These are phyloP conservation scores for Trypoxylon attenuatum DNA, from an alignment of 2,888 invertebrate genomes.

Conservation along the genomic window DNA sequence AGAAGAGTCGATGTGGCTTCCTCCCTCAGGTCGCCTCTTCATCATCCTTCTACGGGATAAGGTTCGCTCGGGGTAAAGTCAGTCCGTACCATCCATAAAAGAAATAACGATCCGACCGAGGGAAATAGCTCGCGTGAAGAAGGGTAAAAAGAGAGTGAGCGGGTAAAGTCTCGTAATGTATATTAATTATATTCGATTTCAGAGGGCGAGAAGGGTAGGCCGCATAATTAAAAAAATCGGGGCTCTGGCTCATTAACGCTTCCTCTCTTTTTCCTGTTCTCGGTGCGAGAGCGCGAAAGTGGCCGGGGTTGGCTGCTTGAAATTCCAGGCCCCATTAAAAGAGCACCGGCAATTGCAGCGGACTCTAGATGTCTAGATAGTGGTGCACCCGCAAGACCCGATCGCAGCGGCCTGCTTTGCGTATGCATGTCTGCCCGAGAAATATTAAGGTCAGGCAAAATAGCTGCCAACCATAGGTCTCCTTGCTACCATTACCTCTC, in stretches of 20 bases:
- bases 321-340: not conserved
- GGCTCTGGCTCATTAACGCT: not conserved
- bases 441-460: not conserved
- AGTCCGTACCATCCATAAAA: too few species aligned
- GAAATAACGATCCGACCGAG: too few species aligned
- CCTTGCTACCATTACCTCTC: too few species aligned
- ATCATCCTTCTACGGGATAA: not conserved
- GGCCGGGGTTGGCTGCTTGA: not conserved
- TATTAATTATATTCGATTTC: slow-evolving; percentile 17
- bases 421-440: not conserved
- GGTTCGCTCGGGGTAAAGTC: too few species aligned
- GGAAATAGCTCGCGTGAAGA: too few species aligned
- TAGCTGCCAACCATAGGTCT: not conserved
- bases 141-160: not conserved
- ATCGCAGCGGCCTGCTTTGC: not conserved
- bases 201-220: not conserved
- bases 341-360: not conserved
- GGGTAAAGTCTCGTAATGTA: not conserved
- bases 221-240: not conserved
- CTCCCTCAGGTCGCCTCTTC: not conserved
- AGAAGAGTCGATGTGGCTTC: not conserved
- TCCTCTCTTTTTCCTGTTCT: not conserved
- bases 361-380: not conserved
- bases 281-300: not conserved
- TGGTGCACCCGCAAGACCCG: not conserved